Percentiles rank a stretch among this genome's conserved stretches.
Evolutionary conservation across 2,113 vertebrate species (phyloP).

Genomic region (Scophthalmus maximus): DNA sequence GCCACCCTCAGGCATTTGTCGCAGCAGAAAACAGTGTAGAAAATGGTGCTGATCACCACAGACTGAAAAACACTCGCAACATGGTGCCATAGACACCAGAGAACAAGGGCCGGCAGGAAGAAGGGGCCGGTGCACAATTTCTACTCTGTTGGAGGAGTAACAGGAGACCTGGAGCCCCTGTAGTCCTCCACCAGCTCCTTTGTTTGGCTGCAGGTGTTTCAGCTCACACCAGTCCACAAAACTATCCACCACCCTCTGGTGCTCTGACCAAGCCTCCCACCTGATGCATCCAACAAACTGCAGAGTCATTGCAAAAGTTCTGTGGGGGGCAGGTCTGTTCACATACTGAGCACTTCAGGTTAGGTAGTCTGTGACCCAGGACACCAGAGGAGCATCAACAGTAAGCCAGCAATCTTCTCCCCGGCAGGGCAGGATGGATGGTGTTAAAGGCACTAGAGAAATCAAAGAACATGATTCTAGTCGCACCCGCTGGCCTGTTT

Average conservation of each 20-base stretch:
- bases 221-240: not conserved
- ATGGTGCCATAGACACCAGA: not conserved
- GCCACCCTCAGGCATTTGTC: no score
- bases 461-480: not conserved
- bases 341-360: not conserved
- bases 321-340: not conserved
- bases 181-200: not conserved
- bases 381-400: not conserved
- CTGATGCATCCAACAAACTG: not conserved
- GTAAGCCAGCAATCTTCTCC: not conserved
- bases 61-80: not conserved
- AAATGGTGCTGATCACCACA: no score
- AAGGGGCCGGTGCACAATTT: not conserved
- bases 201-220: not conserved
- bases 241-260: not conserved
- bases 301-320: not conserved
- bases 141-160: not conserved
- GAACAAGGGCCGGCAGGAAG: not conserved
- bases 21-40: no score
- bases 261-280: constrained; percentile 3
- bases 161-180: not conserved
- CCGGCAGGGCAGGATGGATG: not conserved
- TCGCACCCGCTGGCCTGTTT: not conserved
- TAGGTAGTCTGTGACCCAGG: not conserved
- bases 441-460: not conserved